A percentile compares a stretch with the other conserved stretches of the same genome.
phyloP scores from a whole-genome alignment of 2,113 vertebrate genomes.

The Lamprotornis superbus region DNA sequence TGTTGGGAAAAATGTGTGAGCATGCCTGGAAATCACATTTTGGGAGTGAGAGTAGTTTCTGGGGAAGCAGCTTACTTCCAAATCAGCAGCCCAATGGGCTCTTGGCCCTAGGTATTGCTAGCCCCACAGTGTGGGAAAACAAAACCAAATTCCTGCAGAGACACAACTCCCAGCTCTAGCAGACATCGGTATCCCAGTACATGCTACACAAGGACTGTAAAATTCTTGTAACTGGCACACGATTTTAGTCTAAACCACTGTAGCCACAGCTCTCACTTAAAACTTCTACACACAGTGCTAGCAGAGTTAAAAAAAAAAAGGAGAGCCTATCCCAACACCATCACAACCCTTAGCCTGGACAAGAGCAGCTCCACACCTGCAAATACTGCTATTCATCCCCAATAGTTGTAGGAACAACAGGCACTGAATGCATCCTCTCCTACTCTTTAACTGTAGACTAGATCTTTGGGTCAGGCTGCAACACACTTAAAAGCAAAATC shows the following conservation, averaged over 20 bases:
- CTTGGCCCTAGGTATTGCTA: neutral
- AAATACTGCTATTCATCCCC: neutral
- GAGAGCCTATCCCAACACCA: neutral
- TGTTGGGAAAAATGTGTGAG: neutral
- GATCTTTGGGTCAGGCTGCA: neutral
- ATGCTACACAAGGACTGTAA: neutral
- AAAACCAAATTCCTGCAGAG: neutral
- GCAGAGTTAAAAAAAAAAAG: neutral
- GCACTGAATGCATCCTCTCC: neutral
- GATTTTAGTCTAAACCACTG: neutral
- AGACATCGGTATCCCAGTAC: neutral
- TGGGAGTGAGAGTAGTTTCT: neutral
- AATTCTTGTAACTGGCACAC: neutral
- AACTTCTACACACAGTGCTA: neutral
- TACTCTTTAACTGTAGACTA: neutral
- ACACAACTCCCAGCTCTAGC: neutral
- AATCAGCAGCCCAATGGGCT: neutral
- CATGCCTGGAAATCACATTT: neutral
- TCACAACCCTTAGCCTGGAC: neutral
- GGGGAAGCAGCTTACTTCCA: neutral
- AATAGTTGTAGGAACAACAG: neutral
- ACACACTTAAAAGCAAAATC: neutral
- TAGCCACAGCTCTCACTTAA: neutral
- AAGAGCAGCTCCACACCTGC: neutral
- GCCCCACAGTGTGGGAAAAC: neutral